phyloP scores from a whole-genome alignment of 2,888 invertebrate genomes.

The Papilio demoleus region DNA sequence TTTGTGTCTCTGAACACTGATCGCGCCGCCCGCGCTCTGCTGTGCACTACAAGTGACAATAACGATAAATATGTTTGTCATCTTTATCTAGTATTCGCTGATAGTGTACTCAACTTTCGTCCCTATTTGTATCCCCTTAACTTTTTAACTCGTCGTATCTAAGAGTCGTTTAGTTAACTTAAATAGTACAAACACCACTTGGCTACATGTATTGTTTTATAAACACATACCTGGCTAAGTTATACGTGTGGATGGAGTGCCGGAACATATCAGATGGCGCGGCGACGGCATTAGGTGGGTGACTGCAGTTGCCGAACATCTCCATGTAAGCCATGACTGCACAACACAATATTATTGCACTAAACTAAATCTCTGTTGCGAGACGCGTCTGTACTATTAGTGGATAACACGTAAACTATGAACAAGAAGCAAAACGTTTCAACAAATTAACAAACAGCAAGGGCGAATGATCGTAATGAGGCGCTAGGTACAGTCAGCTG shows the following conservation, averaged over 20 bases:
- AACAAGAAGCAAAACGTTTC: slow-evolving; percentile 48
- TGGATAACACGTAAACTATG: slow-evolving; percentile 41
- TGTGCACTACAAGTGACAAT: slow-evolving; percentile 66
- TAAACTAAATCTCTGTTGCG: slow-evolving; percentile 22
- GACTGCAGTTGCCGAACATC: slow-evolving; percentile 95
- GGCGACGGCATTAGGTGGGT: slow-evolving; percentile 84
- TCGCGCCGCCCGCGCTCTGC: slow-evolving; percentile 63
- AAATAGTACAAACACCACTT: too few relatives aligned
- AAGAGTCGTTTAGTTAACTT: too few relatives aligned
- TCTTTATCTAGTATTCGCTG: too few relatives aligned
- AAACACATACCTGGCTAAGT: slow-evolving; percentile 76
- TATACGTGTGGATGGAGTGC: slow-evolving; percentile 93
- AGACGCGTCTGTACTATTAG: slow-evolving; percentile 41
- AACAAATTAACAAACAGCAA: slow-evolving; percentile 62
- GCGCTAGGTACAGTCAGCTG: slow-evolving; percentile 59
- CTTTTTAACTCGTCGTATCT: too few relatives aligned
- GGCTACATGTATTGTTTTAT: not conserved
- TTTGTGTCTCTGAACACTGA: slow-evolving; percentile 70
- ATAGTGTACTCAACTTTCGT: too few relatives aligned
- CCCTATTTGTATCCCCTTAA: too few relatives aligned
- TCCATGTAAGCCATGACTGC: slow-evolving; percentile 98
- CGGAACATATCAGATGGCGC: slow-evolving; percentile 90
- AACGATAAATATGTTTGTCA: too few relatives aligned
- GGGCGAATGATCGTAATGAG: slow-evolving; percentile 66
- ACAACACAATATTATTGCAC: slow-evolving; percentile 48